Base-by-base conservation (phyloP, 2,113 vertebrate genomes). In the Phyllostomus discolor region DNA sequence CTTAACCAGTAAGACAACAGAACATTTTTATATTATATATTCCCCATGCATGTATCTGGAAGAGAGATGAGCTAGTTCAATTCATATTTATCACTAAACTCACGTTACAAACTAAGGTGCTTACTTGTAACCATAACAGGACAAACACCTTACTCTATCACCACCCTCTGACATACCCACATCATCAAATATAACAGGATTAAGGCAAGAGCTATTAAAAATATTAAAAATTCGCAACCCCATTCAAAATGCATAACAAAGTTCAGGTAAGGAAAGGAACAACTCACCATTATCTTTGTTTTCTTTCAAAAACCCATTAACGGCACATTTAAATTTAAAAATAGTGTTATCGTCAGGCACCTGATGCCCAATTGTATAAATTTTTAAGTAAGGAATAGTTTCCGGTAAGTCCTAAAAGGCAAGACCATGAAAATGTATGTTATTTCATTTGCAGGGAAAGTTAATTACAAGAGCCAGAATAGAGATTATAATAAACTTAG, bases 281-380 rank as follows among this genome's bases (percentile, higher is more conserved):
- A 33, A 35, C 98, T 98, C 89, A 99, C 99, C 99, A 0, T 99
- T 99, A 73, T 99, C 98, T 33, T 94, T 54, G 96, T 99, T 99
- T 31, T 98, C 98, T 6, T 57, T 96, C 78, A 99, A 91, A 59
- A 99, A 99, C 6, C 64, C 93, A 11, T 92, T 97, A 0, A 99
- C 99, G 0, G 98, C 72, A 0, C 94, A 96, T 22, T 99, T 99
- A 97, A 99, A 99, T 64, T 98, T 98, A 43, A 98, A 97, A 88
- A 99, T 98, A 1, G 98, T 99, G 0, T 90, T 1, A 0, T 98
- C 98, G 57, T 94, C 98, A 0, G 99, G 99, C 35, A 99, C 97
- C 24, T 99, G 95, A 0, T 98, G 99, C 1, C 99, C 99, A 9
- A 98, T 98, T 0, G 99, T 99, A 87, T 98, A 98, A 97, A 99